phyloP scores from a whole-genome alignment of 2,888 invertebrate genomes.

The Trissolcus brochymenae region DNA sequence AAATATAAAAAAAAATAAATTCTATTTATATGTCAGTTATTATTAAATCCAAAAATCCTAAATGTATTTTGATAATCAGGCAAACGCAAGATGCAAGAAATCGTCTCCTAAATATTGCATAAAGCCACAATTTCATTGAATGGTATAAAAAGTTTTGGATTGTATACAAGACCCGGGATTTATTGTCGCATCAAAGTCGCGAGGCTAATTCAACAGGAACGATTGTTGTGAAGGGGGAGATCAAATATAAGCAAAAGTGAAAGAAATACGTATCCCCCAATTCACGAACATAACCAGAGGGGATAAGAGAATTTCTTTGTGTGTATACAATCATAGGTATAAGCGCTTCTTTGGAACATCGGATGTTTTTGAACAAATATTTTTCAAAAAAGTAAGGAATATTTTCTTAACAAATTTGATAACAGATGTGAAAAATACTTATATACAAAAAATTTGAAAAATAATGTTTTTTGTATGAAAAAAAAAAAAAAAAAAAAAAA shows the following conservation, averaged over 20 bases:
- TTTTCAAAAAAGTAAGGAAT: too few species aligned
- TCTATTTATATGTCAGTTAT: background rate
- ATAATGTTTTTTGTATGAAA: too few species aligned
- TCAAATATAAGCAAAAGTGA: conserved; percentile 31
- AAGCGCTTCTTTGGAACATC: too few species aligned
- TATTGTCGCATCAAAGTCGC: conserved; percentile 40
- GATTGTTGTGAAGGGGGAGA: conserved; percentile 35
- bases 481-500: too few species aligned
- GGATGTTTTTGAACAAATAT: too few species aligned
- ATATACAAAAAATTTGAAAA: too few species aligned
- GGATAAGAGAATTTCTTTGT: conserved; percentile 18
- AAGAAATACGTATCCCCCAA: conserved; percentile 19
- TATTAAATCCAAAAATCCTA: too few species aligned
- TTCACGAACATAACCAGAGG: conserved; percentile 6
- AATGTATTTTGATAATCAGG: too few species aligned
- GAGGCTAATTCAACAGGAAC: conserved; percentile 45
- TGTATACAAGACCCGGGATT: conserved; percentile 24
- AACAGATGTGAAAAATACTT: too few species aligned
- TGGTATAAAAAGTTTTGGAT: conserved; percentile 11
- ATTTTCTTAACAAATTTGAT: too few species aligned
- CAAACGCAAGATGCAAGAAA: background rate
- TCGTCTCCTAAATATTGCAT: background rate
- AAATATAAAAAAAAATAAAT: background rate
- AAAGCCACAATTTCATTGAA: background rate
- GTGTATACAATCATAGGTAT: too few species aligned